Base-by-base conservation (phyloP, 2,888 invertebrate genomes). In the Drosophila kambysellisi region DNA sequence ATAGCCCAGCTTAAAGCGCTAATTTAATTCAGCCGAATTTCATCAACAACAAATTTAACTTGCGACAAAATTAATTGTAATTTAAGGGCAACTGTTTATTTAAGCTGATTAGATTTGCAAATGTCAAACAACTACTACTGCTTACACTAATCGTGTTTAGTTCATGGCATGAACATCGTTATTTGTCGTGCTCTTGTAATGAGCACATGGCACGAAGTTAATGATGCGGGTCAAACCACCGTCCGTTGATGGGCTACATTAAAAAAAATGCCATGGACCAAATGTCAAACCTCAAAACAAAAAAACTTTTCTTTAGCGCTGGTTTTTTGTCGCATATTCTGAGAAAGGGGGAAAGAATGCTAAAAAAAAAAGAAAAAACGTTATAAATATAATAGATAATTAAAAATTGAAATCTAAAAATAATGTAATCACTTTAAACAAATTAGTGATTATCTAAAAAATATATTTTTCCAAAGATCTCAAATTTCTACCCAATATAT, bases 221-320 rank as follows among this genome's bases (percentile, higher is more conserved):
- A 85, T 85, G 85, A 89, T 85, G 88, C 89, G 89, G 88, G 89
- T 80, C 85, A 68, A 70, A 70, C 58, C 59, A 64, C 59, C 46
- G 78, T 77, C 68, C 64, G 70, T 48, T 77, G 71, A 79, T 75
- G 77, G 60, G 74, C 83, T 41, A 77, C 80, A 85, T 82, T 54
- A 74, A 82, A 68, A 37, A 29, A 46, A 46, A 46, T 54, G 63
- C 81, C 78, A 51, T 70, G 80, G 70, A 82, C 89, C 88, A 88
- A 88, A 84, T 88, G 89, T 88, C 89, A 85, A 89, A 82, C 78
- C 69, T 70, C 72, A 65, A 37, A 52, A 17, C 29, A 35, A 59
- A 64, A 56, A 74, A 71, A 64, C 50, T 75, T 83, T 83, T 70
- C 69, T 61, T 62, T 61, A 53, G 65, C 64, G 54, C 50, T 64